Evolutionary conservation across 1,140 invertebrate species (phyloP).

Genomic region (Musca domestica): DNA sequence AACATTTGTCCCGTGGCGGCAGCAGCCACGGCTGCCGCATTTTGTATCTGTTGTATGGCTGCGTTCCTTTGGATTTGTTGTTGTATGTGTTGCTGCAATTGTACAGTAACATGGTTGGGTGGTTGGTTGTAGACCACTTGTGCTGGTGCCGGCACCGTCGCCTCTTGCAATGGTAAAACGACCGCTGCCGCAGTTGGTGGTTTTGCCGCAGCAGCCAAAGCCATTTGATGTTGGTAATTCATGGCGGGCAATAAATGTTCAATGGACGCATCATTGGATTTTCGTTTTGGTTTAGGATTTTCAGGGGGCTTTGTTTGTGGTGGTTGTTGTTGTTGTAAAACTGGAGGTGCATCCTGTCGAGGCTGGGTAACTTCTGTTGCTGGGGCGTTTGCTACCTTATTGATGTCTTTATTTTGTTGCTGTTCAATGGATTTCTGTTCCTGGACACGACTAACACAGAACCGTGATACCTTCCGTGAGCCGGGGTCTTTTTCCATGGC

Average conservation of each 20-base stretch:
- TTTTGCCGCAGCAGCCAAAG: background rate
- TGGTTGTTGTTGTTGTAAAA: slow-evolving; percentile 40
- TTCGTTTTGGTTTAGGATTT: background rate
- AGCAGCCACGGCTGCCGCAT: too few species aligned
- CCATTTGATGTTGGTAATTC: background rate
- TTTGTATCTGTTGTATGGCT: background rate
- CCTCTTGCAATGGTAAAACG: background rate
- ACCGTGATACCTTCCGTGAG: slow-evolving; percentile 46
- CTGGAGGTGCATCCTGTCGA: slow-evolving; percentile 29
- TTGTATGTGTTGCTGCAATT: background rate
- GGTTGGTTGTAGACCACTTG: background rate
- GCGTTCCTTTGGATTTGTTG: slow-evolving; percentile 23
- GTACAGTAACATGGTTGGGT: background rate
- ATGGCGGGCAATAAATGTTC: background rate
- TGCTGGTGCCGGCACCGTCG: background rate
- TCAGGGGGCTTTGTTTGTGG: slow-evolving; percentile 27
- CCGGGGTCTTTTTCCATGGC: background rate
- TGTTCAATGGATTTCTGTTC: slow-evolving; percentile 38
- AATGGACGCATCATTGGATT: too few species aligned
- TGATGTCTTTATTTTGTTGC: background rate
- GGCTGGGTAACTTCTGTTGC: slow-evolving; percentile 37
- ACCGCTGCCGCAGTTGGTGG: background rate
- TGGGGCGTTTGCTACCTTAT: slow-evolving; percentile 17
- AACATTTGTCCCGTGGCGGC: too few species aligned
- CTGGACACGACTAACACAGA: slow-evolving; percentile 50